Evolutionary conservation across 2,888 invertebrate species (phyloP).

Genomic region (Spicauda simplicius): DNA sequence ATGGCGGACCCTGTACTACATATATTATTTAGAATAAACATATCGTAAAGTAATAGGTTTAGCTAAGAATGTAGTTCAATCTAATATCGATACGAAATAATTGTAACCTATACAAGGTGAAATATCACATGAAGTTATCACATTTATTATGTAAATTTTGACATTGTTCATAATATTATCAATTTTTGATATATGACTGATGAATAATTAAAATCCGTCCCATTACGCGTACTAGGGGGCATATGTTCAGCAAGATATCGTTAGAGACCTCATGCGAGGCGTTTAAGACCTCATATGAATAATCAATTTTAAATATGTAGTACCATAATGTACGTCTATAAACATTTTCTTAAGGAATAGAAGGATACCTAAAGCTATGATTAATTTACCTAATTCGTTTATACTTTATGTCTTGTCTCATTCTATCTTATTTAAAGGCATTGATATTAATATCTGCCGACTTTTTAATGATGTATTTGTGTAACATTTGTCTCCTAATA

Average conservation of each 20-base stretch:
- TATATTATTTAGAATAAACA: conserved; percentile 48
- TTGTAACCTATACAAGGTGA: conserved; percentile 19
- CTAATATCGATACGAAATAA: conserved; percentile 12
- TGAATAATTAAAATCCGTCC: conserved; percentile 37
- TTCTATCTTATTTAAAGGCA: too few relatives aligned
- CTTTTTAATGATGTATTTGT: background rate
- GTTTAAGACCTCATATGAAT: background rate
- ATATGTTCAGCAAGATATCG: background rate
- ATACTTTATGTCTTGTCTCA: too few relatives aligned
- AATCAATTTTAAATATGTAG: too few relatives aligned
- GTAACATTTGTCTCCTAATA: background rate
- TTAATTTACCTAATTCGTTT: too few relatives aligned
- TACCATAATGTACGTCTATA: too few relatives aligned
- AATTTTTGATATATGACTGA: conserved; percentile 40
- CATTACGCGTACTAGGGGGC: background rate
- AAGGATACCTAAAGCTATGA: too few relatives aligned
- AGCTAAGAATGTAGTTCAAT: conserved; percentile 36
- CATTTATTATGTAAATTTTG: conserved; percentile 37
- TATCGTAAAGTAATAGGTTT: conserved; percentile 43
- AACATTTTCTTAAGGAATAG: too few relatives aligned
- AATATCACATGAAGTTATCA: conserved; percentile 2
- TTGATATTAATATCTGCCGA: too few relatives aligned
- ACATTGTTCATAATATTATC: conserved; percentile 20
- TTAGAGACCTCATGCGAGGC: background rate
- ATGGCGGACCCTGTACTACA: conserved; percentile 26